Conservation (phyloP, 2,888 invertebrate genomes). For the Atherix ibis region DNA sequence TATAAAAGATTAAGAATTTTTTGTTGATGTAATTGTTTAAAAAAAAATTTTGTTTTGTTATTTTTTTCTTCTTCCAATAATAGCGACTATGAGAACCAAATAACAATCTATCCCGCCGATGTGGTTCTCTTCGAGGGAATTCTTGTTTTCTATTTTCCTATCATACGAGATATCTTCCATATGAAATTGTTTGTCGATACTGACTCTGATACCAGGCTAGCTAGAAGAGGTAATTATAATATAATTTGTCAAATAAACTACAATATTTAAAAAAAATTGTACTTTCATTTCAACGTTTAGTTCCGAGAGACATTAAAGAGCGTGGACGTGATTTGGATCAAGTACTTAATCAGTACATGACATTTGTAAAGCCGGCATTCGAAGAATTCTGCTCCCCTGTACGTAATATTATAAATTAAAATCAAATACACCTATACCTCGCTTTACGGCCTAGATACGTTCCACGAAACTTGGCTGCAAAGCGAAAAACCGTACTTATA, state of each 20-base stretch:
- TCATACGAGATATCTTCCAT: slow-evolving; percentile 86
- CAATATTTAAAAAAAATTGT: slow-evolving; percentile 5
- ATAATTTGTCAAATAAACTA: too few relatives aligned
- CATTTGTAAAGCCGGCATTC: slow-evolving; percentile 98
- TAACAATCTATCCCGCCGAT: slow-evolving; percentile 86
- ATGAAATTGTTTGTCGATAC: slow-evolving; percentile 99
- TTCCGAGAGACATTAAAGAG: slow-evolving; percentile 90
- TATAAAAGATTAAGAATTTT: too few relatives aligned
- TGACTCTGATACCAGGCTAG: slow-evolving; percentile 93
- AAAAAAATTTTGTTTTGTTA: too few relatives aligned
- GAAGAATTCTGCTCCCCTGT: slow-evolving; percentile 97
- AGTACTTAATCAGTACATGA: slow-evolving; percentile 92
- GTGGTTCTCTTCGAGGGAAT: slow-evolving; percentile 97
- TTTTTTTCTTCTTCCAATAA: slow-evolving; percentile 12
- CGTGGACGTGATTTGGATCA: slow-evolving; percentile 86
- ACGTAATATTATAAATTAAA: slow-evolving; percentile 27
- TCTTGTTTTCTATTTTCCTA: slow-evolving; percentile 92
- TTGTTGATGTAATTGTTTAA: too few relatives aligned
- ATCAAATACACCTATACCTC: too few relatives aligned
- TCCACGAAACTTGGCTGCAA: too few relatives aligned
- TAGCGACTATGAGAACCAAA: slow-evolving; percentile 46
- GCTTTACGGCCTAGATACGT: too few relatives aligned
- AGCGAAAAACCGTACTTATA: too few relatives aligned
- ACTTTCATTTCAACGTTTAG: too few relatives aligned
- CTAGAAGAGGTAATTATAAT: slow-evolving; percentile 63